These are phyloP conservation scores for Tiphia femorata DNA, from an alignment of 2,888 invertebrate species.

Conservation along the genomic window DNA sequence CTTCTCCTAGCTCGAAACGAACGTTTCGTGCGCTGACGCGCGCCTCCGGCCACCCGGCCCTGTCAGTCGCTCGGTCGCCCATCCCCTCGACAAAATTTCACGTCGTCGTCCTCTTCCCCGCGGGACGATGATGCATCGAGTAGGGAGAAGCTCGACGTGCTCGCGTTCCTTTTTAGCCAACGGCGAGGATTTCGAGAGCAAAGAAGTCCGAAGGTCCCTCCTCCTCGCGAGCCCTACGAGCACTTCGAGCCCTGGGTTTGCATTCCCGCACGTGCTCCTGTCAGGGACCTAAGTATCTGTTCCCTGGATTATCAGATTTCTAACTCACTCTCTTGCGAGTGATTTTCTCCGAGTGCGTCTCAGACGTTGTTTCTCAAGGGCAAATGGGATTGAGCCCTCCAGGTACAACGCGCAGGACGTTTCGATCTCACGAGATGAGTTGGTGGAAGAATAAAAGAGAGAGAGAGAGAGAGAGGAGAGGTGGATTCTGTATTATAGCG, in stretches of 20 bases:
- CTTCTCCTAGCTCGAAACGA: background rate
- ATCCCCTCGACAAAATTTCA: background rate
- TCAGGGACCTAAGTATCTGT: slow-evolving; percentile 6
- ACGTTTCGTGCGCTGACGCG: background rate
- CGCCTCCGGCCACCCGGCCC: background rate
- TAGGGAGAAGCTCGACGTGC: background rate
- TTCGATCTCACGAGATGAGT: slow-evolving; percentile 14
- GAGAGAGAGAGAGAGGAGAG: background rate
- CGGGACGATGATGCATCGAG: background rate
- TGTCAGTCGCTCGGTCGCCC: background rate
- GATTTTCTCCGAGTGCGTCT: no score
- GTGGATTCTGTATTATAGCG: no score
- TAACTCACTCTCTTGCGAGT: no score
- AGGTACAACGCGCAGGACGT: slow-evolving; percentile 13
- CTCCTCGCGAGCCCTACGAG: background rate
- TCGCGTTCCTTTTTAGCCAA: slow-evolving; percentile 13
- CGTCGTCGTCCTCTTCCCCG: background rate
- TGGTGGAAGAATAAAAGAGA: background rate
- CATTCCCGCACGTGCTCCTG: slow-evolving; percentile 12
- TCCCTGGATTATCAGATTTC: no score
- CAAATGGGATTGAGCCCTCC: slow-evolving; percentile 16
- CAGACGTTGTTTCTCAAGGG: no score
- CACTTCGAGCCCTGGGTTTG: no score
- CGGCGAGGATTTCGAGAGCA: slow-evolving; percentile 22
- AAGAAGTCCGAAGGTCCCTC: slow-evolving; percentile 2